A percentile compares a stretch with the other conserved stretches of the same genome.
These are phyloP conservation scores for Corapipo altera DNA, from an alignment of 2,113 vertebrate species.

Conservation along the genomic window DNA sequence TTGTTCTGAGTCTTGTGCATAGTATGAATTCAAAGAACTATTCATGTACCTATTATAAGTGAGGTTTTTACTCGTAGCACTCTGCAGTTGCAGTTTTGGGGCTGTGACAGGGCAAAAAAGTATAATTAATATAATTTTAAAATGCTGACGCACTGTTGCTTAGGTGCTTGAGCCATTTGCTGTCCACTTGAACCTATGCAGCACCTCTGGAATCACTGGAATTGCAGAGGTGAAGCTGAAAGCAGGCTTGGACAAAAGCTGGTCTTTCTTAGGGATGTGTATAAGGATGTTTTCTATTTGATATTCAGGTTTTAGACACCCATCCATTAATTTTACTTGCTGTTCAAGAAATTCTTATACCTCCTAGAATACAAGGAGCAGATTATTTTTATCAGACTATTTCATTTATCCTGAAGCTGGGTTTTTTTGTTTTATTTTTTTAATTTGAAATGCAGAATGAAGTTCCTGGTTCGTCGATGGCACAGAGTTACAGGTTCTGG, in stretches of 20 bases:
- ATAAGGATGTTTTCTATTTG: neutral
- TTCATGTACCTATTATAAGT: neutral
- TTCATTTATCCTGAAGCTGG: neutral
- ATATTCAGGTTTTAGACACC: neutral
- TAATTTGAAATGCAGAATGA: constrained; percentile 83
- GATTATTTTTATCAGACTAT: neutral
- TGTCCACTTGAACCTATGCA: neutral
- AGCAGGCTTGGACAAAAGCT: neutral
- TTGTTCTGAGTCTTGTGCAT: neutral
- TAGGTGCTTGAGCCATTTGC: neutral
- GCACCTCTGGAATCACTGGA: neutral
- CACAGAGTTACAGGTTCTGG: constrained; percentile 82
- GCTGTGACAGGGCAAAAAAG: neutral
- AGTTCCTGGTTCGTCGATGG: constrained; percentile 93
- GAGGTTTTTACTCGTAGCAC: neutral
- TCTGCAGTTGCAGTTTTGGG: neutral
- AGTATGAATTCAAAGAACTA: neutral
- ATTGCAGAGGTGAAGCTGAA: neutral
- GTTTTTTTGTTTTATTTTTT: neutral
- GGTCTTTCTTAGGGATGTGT: neutral
- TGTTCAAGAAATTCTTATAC: neutral
- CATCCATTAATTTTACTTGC: neutral
- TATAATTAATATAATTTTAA: neutral
- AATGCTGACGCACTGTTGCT: neutral
- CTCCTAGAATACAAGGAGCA: neutral